Conservation (phyloP, 2,888 invertebrate species). For the Adelphocoris suturalis region DNA sequence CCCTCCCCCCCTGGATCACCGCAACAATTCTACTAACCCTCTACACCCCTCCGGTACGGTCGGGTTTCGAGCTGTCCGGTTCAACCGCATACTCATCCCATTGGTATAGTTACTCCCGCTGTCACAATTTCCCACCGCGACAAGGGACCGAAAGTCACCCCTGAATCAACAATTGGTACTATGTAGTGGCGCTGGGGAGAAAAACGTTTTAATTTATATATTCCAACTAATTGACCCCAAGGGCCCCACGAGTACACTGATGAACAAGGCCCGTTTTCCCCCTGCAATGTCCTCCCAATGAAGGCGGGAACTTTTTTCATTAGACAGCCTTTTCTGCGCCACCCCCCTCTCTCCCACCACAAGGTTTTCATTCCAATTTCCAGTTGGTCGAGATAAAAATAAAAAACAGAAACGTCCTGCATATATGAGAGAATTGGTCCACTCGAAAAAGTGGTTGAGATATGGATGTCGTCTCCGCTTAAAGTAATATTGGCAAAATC, state of each 20-base stretch:
- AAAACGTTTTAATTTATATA: constrained; percentile 68
- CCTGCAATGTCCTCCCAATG: constrained; percentile 17
- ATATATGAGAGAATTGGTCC: constrained; percentile 38
- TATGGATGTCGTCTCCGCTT: neutral
- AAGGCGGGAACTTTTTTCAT: constrained; percentile 40
- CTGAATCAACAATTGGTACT: constrained; percentile 68
- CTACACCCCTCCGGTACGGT: neutral
- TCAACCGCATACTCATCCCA: constrained; percentile 41
- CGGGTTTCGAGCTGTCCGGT: neutral
- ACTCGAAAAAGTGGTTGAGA: neutral
- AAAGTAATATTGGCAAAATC: neutral
- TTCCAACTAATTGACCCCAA: constrained; percentile 67
- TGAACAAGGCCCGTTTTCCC: constrained; percentile 41
- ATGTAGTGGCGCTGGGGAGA: constrained; percentile 41
- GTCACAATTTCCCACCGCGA: constrained; percentile 50
- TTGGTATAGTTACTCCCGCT: constrained; percentile 31
- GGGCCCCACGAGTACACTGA: constrained; percentile 39
- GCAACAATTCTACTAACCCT: constrained; percentile 44
- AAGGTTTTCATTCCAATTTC: constrained; percentile 58
- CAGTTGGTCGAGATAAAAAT: neutral
- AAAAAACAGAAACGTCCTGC: neutral
- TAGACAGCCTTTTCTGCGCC: neutral
- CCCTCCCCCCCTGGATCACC: constrained; percentile 7
- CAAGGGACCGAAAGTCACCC: constrained; percentile 53
- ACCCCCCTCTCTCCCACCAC: neutral